Evolutionary conservation across 2,888 invertebrate genomes (phyloP).

Genomic region (Sesia apiformis): DNA sequence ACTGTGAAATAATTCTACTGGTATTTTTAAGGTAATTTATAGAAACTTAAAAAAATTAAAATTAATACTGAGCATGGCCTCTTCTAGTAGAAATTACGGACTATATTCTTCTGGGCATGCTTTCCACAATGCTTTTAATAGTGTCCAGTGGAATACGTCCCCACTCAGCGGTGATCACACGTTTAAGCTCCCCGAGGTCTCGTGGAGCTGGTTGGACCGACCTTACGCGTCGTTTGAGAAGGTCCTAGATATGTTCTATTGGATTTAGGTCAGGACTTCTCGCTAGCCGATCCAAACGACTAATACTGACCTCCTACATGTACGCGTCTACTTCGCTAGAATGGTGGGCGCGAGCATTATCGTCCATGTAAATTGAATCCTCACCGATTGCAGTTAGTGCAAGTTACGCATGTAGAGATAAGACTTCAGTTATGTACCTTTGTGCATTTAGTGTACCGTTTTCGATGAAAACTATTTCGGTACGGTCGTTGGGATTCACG

Average conservation of each 20-base stretch:
- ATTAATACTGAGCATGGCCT: too few species aligned
- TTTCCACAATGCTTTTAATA: too few species aligned
- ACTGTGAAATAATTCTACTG: too few species aligned
- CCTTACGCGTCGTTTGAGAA: conserved; percentile 1
- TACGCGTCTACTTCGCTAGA: neutral
- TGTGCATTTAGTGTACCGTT: conserved; percentile 8
- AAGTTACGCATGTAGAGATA: conserved; percentile 1
- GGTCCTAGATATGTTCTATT: neutral
- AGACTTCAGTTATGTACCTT: conserved; percentile 5
- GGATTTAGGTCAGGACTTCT: neutral
- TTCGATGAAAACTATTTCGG: conserved; percentile 5
- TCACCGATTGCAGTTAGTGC: conserved; percentile 2
- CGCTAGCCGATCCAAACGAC: neutral
- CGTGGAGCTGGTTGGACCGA: conserved; percentile 2
- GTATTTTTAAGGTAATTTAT: too few species aligned
- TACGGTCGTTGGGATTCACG: conserved; percentile 4
- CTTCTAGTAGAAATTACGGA: too few species aligned
- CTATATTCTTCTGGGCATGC: too few species aligned
- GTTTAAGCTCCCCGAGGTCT: conserved; percentile 4
- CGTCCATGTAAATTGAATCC: conserved; percentile 2
- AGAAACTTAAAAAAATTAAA: too few species aligned
- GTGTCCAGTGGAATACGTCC: too few species aligned
- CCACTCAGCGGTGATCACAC: neutral
- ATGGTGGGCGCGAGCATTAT: conserved; percentile 1
- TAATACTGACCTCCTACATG: neutral